phyloP scores from a whole-genome alignment of 2,888 invertebrate species.

The Drosophila vallismaia region DNA sequence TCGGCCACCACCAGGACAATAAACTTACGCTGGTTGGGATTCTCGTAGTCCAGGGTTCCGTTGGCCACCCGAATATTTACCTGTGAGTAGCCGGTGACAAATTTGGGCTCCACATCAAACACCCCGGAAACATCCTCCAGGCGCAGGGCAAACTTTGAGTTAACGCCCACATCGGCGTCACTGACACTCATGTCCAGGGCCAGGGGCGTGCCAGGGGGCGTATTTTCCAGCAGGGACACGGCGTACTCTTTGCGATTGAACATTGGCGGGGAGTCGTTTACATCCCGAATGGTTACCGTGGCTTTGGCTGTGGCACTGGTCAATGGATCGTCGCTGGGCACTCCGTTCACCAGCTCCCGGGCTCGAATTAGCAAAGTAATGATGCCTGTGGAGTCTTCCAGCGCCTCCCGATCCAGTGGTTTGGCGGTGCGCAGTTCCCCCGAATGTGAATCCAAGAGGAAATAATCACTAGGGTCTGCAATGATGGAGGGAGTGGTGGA shows the following conservation, averaged over 20 bases:
- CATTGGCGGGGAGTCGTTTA: conserved; percentile 94
- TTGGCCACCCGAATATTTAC: conserved; percentile 93
- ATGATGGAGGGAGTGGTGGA: neutral
- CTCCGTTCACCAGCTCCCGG: conserved; percentile 90
- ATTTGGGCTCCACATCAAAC: conserved; percentile 92
- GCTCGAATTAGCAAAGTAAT: conserved; percentile 91
- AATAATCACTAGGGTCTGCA: conserved; percentile 94
- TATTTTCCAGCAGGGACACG: conserved; percentile 92
- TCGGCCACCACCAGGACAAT: conserved; percentile 94
- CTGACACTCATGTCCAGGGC: conserved; percentile 93
- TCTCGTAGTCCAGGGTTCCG: conserved; percentile 93
- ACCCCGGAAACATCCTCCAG: conserved; percentile 92
- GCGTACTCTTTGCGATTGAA: conserved; percentile 93
- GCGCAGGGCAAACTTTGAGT: conserved; percentile 92
- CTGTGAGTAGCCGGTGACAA: conserved; percentile 91
- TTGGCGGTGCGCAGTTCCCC: conserved; percentile 93
- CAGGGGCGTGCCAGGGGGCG: conserved; percentile 91
- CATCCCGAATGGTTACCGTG: conserved; percentile 93
- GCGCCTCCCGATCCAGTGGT: conserved; percentile 92
- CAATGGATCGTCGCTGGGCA: conserved; percentile 87
- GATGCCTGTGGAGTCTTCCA: conserved; percentile 91
- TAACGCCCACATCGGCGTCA: conserved; percentile 93
- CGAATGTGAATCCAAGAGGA: conserved; percentile 90
- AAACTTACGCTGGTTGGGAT: conserved; percentile 95
- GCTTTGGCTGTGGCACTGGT: conserved; percentile 90